Base-by-base conservation (phyloP, 1,140 invertebrate species). In the Centruroides sculpturatus region DNA sequence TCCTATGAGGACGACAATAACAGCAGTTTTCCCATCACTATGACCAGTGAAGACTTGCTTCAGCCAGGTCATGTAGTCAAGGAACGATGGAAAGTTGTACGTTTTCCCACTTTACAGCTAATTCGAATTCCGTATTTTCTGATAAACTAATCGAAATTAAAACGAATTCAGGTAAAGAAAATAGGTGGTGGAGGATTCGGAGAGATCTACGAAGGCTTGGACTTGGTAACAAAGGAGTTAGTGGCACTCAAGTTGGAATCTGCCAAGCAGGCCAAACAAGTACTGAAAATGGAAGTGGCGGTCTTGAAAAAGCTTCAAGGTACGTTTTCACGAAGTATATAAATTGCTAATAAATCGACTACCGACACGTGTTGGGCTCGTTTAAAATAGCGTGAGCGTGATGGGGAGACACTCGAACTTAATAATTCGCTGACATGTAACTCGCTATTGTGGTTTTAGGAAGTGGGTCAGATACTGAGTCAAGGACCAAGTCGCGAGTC, bases 231-330 rank as follows among this genome's bases (percentile, higher is more conserved):
- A 1, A 87, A 91, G 69, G 95, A 99, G 74, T 83, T 89, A 71
- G 94, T 98, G 12, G 97, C 97, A 0, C 79, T 99, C 9, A 99
- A 99, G 77, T 86, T 99, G 52, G 96, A 99, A 76, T 98, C 94
- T 1, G 90, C 93, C 35, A 83, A 92, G 55, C 93, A 98, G 72
- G 89, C 92, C 10, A 99, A 99, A 71, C 97, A 99, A 76, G 62
- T 99, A 61, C 84, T 99, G 11, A 99, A 99, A 80, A 99, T 99
- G 96, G 97, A 99, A 77, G 97, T 99, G 8, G 95, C 95, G 47
- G 95, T 99, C 13, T 79, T 92, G 36, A 87, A 89, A 71, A 86
- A 87, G 73, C 77, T 92, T 54, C 87, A 92, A 81, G 87, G 86
- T 85, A 73, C 72, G 59, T 66, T 58, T 53, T 36, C 23, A 23